These are phyloP conservation scores for Hydropsyche betteni DNA, from an alignment of 2,888 invertebrate genomes.

Conservation along the genomic window DNA sequence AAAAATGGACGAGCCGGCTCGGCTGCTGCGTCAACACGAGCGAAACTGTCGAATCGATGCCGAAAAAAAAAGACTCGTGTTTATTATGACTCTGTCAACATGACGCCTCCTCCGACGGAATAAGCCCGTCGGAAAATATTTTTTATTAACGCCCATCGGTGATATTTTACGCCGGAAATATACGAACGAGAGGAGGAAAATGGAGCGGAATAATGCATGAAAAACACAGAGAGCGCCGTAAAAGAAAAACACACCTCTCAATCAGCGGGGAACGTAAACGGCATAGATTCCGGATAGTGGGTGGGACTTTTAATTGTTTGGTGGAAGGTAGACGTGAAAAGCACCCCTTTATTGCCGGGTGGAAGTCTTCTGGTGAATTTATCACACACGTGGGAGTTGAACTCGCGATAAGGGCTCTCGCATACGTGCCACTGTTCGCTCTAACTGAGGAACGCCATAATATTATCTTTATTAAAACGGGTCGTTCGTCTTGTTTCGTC, in stretches of 20 bases:
- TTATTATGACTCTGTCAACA: constrained; percentile 19
- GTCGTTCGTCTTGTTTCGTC: constrained; percentile 17
- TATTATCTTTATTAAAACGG: constrained; percentile 29
- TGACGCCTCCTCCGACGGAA: not conserved
- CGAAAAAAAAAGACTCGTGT: not conserved
- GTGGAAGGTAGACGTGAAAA: too few species aligned
- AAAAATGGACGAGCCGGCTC: not conserved
- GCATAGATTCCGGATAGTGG: not conserved
- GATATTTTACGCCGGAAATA: not conserved
- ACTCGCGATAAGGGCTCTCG: constrained; percentile 16
- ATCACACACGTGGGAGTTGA: constrained; percentile 12
- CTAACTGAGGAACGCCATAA: constrained; percentile 5
- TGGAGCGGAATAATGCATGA: not conserved
- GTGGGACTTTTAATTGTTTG: not conserved
- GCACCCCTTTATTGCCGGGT: not conserved
- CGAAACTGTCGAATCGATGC: constrained; percentile 5
- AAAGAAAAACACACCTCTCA: constrained; percentile 3
- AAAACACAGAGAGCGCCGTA: not conserved
- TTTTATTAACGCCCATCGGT: too few species aligned
- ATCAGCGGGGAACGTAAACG: not conserved
- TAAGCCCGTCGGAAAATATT: not conserved
- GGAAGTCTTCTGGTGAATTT: not conserved
- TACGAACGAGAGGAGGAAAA: not conserved
- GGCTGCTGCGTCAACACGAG: not conserved
- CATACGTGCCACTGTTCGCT: not conserved